phyloP scores from a whole-genome alignment of 1,140 invertebrate species.

The Drosophila elegans region DNA sequence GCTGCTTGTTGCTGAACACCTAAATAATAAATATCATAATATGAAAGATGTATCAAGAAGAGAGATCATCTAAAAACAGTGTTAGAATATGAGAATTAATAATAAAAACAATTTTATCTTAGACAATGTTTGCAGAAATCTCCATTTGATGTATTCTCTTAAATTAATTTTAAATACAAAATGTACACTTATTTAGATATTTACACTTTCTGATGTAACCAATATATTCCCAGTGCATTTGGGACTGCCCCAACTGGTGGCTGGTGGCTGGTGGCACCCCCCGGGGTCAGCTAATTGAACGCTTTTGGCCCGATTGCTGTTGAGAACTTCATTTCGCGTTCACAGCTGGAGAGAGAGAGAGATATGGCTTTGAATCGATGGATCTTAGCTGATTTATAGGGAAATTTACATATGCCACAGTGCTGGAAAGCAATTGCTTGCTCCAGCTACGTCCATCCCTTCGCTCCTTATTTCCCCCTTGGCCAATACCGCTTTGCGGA shows the following conservation, averaged over 20 bases:
- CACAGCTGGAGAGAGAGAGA: conserved; percentile 56
- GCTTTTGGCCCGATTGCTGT: conserved; percentile 48
- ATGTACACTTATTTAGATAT: not conserved
- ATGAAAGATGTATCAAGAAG: too few relatives aligned
- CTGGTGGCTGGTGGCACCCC: conserved; percentile 24
- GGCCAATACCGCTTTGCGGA: not conserved
- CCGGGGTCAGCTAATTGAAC: conserved; percentile 63
- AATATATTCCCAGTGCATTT: conserved; percentile 15
- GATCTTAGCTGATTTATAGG: conserved; percentile 73
- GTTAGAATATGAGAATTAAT: too few relatives aligned
- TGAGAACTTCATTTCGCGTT: conserved; percentile 75
- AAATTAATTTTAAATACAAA: not conserved
- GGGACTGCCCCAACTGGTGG: conserved; percentile 9
- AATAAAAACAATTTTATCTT: too few relatives aligned
- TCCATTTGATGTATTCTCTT: too few relatives aligned
- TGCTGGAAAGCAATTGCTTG: conserved; percentile 31
- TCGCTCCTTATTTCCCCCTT: not conserved
- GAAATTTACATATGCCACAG: conserved; percentile 74
- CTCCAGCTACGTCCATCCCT: conserved; percentile 3
- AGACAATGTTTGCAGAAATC: too few relatives aligned
- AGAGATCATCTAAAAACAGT: too few relatives aligned
- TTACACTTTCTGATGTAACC: not conserved
- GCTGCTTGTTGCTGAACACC: too few relatives aligned
- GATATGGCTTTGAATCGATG: conserved; percentile 27
- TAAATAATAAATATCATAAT: too few relatives aligned